Conservation (phyloP, 1,140 invertebrate species). For the Episyrphus balteatus region DNA sequence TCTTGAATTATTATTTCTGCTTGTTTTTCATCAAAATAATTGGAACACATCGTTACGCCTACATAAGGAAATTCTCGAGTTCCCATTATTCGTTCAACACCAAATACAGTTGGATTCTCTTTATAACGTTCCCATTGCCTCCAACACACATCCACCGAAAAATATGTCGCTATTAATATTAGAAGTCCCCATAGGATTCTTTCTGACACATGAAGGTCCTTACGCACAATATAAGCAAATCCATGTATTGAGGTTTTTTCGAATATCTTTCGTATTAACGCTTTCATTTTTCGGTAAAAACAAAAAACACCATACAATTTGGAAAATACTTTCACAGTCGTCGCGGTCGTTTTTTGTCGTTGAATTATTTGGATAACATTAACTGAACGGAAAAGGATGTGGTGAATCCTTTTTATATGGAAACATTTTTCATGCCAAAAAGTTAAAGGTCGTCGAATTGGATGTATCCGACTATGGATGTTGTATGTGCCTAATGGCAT, state of each 20-base stretch:
- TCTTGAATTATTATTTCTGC: slow-evolving; percentile 12
- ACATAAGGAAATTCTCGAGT: slow-evolving; percentile 18
- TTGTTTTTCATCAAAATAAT: slow-evolving; percentile 8
- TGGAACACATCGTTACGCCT: slow-evolving; percentile 21
- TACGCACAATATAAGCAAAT: slow-evolving; percentile 20
- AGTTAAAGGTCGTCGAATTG: too few species aligned
- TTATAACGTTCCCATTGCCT: slow-evolving; percentile 24
- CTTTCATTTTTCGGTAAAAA: slow-evolving; percentile 4
- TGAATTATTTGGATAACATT: too few species aligned
- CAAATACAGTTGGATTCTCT: slow-evolving; percentile 27
- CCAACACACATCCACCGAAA: slow-evolving; percentile 18
- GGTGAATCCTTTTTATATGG: too few species aligned
- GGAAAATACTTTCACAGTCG: too few species aligned
- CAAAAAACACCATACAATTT: too few species aligned
- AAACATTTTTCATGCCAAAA: too few species aligned
- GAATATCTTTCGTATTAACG: slow-evolving; percentile 9
- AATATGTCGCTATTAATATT: slow-evolving; percentile 15
- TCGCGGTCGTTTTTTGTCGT: too few species aligned
- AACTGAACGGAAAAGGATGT: too few species aligned
- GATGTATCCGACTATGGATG: too few species aligned
- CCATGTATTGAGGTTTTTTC: slow-evolving; percentile 22
- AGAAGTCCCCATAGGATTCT: slow-evolving; percentile 20
- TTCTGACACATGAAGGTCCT: slow-evolving; percentile 23
- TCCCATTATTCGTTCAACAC: slow-evolving; percentile 21
- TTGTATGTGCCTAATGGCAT: too few species aligned